Conservation (phyloP, 92 coral and sea anemone genomes). For the Porites lobata region DNA sequence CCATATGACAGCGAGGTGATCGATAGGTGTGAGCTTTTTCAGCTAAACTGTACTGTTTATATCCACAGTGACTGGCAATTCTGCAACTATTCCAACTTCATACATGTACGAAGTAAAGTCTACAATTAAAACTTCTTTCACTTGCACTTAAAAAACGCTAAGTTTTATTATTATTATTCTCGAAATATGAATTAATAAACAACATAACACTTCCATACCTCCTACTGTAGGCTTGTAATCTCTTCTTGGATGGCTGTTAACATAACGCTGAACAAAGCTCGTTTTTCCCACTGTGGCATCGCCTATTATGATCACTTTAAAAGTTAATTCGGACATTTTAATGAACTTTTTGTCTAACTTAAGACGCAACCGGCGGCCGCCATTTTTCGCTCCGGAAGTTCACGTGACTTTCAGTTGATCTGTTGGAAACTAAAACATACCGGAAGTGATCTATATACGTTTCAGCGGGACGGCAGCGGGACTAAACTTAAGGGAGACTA, state of each 20-base stretch:
- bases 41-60: too few relatives aligned
- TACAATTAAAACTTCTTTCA: too few relatives aligned
- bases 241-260: conserved; percentile 71
- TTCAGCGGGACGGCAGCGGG: too few relatives aligned
- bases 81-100: too few relatives aligned
- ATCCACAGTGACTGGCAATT: too few relatives aligned
- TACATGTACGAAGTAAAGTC: too few relatives aligned
- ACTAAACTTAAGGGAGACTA: too few relatives aligned
- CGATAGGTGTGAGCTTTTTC: too few relatives aligned
- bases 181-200: too few relatives aligned
- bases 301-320: conserved; percentile 94
- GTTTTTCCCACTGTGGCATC: conserved; percentile 98
- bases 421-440: conserved; percentile 5
- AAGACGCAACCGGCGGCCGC: neutral
- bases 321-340: conserved; percentile 84
- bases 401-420: conserved; percentile 49
- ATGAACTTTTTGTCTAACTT: neutral
- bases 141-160: too few relatives aligned
- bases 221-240: conserved; percentile 95
- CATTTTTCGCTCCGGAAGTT: conserved; percentile 44
- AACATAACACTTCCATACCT: conserved; percentile 55
- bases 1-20: too few relatives aligned
- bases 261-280: conserved; percentile 89
- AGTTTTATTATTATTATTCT: too few relatives aligned
- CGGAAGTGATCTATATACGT: conserved; percentile 27